Percentiles rank a stretch among this genome's conserved stretches.
These are phyloP conservation scores for Xerus inauris DNA, from an alignment of 2,113 vertebrate genomes.

Conservation along the genomic window DNA sequence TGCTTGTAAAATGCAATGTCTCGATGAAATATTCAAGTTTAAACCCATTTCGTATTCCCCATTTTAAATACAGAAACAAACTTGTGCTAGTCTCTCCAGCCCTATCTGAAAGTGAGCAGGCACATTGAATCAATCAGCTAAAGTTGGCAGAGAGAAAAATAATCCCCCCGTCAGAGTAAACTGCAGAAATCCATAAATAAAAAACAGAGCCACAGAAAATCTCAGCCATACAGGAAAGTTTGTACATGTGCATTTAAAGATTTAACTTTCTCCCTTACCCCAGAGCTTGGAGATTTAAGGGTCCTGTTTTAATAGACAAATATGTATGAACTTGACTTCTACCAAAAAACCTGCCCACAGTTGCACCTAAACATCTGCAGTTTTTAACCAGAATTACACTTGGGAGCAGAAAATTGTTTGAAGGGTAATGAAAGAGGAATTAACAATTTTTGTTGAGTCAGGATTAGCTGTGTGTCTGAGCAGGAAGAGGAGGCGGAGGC, in stretches of 20 bases:
- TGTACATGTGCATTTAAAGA: conserved; percentile 80
- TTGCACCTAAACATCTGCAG: conserved; percentile 65
- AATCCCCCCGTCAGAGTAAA: conserved; percentile 87
- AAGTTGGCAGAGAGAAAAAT: conserved; percentile 85
- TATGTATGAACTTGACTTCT: conserved; percentile 82
- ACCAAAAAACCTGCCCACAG: conserved; percentile 76
- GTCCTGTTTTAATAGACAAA: conserved; percentile 81
- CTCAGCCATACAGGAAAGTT: conserved; percentile 79
- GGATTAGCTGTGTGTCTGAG: background rate
- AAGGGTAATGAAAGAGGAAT: conserved; percentile 67
- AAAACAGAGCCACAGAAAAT: conserved; percentile 79
- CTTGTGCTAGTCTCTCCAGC: conserved; percentile 71
- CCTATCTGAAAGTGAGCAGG: conserved; percentile 90
- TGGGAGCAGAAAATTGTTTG: conserved; percentile 81
- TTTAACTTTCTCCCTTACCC: conserved; percentile 42
- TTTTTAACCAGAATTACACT: conserved; percentile 74
- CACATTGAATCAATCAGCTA: conserved; percentile 85
- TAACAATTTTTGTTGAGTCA: background rate
- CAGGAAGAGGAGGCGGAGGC: background rate
- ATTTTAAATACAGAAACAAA: conserved; percentile 85
- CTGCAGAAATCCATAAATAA: conserved; percentile 88
- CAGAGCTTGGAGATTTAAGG: conserved; percentile 75
- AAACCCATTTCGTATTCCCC: conserved; percentile 79
- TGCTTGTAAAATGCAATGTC: conserved; percentile 83
- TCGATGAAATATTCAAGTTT: conserved; percentile 87